Percentiles rank a stretch among this genome's conserved stretches.
Conservation (phyloP, 2,113 vertebrate species). For the pig (Sus scrofa) region T2T-Sscrofa CM000824.6:117712501-117713000, state of each 20-base stretch:
- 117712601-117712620: background rate
- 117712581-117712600: background rate
- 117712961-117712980: too few species aligned
- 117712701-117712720: background rate
- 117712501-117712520: background rate
- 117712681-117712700: background rate
- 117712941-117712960: background rate
- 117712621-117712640: background rate
- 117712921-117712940: background rate
- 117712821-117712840: background rate
- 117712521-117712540: background rate
- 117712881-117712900: background rate
- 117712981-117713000: too few species aligned
- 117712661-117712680: background rate
- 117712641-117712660: background rate
- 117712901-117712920: background rate
- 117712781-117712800: background rate
- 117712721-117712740: background rate
- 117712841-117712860: background rate
- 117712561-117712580: background rate
- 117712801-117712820: background rate
- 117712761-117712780: background rate
- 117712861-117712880: background rate
- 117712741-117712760: background rate
- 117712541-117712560: background rate